Percentiles rank a stretch among this genome's conserved stretches.
phyloP scores from a whole-genome alignment of 2,888 invertebrate species.

The Salpingus planirostris region DNA sequence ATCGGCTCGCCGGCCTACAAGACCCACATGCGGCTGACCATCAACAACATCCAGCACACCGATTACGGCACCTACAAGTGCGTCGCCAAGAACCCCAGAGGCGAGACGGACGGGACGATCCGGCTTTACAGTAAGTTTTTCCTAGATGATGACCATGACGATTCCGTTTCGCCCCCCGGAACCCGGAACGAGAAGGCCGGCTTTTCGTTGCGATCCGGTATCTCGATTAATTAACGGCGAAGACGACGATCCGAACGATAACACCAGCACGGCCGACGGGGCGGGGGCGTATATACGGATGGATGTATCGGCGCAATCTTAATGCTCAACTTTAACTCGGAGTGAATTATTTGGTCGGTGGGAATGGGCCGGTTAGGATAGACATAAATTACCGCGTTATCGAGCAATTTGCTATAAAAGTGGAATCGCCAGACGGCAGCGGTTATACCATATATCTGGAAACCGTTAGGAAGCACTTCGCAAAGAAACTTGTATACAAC shows the following conservation, averaged over 20 bases:
- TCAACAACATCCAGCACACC: constrained; percentile 63
- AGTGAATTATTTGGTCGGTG: constrained; percentile 34
- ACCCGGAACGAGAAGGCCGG: background rate
- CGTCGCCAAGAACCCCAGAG: constrained; percentile 82
- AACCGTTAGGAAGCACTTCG: constrained; percentile 33
- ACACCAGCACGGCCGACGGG: too few relatives aligned
- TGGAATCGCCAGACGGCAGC: constrained; percentile 30
- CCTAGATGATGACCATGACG: background rate
- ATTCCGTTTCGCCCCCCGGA: background rate
- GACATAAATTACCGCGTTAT: constrained; percentile 30
- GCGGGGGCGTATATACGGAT: background rate
- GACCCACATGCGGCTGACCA: constrained; percentile 79
- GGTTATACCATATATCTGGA: constrained; percentile 32
- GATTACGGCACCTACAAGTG: constrained; percentile 87
- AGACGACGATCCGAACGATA: too few relatives aligned
- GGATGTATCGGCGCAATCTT: constrained; percentile 11
- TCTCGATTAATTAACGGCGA: too few relatives aligned
- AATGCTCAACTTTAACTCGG: too few relatives aligned
- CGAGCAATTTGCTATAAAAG: constrained; percentile 31
- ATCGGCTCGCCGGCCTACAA: constrained; percentile 67
- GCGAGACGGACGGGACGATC: constrained; percentile 84
- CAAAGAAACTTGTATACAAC: constrained; percentile 33
- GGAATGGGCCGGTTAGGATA: constrained; percentile 28
- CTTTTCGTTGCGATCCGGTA: constrained; percentile 1
- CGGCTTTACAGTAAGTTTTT: constrained; percentile 74